phyloP scores from a whole-genome alignment of 2,888 invertebrate species.

The Rhabditoides inermis region DNA sequence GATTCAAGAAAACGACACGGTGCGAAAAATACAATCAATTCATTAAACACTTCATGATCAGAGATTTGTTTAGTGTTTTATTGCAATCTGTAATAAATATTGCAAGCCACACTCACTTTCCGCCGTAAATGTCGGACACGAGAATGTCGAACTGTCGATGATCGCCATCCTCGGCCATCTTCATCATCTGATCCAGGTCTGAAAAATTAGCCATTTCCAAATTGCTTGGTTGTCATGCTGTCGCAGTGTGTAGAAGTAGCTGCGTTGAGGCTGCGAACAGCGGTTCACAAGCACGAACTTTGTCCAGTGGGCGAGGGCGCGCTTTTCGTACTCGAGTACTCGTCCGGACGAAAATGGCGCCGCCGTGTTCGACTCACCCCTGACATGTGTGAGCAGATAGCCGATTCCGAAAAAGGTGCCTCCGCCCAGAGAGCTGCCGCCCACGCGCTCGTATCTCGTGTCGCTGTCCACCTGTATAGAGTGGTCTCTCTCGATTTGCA shows the following conservation, averaged over 20 bases:
- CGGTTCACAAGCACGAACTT: no score
- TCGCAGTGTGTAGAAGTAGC: no score
- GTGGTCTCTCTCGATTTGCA: no score
- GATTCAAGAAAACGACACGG: no score
- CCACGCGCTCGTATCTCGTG: constrained; percentile 63
- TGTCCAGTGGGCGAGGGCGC: no score
- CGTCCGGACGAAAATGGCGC: no score
- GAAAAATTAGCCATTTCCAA: no score
- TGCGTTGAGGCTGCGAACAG: no score
- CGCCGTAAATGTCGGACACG: constrained; percentile 66
- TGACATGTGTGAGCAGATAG: constrained; percentile 63
- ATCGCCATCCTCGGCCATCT: constrained; percentile 64
- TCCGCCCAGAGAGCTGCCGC: constrained; percentile 66
- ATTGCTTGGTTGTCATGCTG: no score
- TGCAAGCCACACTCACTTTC: constrained; percentile 56
- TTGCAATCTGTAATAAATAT: constrained; percentile 3
- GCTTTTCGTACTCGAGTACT: no score
- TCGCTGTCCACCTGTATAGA: constrained; percentile 62
- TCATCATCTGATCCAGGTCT: constrained; percentile 63
- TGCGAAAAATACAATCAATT: constrained; percentile 13
- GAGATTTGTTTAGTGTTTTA: neutral
- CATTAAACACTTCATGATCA: neutral
- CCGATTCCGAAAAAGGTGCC: constrained; percentile 68
- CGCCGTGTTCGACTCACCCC: constrained; percentile 30
- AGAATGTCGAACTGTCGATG: constrained; percentile 64